These are phyloP conservation scores for Caenorhabditis sp. DNA, from an alignment of 2,888 invertebrate genomes.

Conservation along the genomic window DNA sequence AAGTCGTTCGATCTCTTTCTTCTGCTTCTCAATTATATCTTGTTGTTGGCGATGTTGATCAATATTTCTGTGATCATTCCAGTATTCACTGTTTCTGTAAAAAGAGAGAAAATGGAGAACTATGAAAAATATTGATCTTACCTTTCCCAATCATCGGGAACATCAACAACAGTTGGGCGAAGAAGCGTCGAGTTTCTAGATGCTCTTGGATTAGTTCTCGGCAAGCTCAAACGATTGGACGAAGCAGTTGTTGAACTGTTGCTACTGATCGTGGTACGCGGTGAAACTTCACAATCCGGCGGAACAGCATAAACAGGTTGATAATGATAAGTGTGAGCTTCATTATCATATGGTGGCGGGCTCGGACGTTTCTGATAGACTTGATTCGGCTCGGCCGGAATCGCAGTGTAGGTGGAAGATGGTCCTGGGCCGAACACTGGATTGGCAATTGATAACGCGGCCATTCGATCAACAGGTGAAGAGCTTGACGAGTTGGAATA, in stretches of 20 bases:
- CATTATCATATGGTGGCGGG: conserved; percentile 46
- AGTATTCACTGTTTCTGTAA: conserved; percentile 15
- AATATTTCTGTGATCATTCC: conserved; percentile 15
- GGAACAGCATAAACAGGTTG: conserved; percentile 45
- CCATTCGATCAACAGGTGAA: conserved; percentile 51
- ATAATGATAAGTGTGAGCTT: conserved; percentile 36
- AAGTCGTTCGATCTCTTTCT: conserved; percentile 60
- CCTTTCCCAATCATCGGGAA: conserved; percentile 42
- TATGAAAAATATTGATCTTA: too few species aligned
- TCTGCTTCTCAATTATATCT: conserved; percentile 59
- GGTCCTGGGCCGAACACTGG: conserved; percentile 48
- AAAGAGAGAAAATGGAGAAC: too few species aligned
- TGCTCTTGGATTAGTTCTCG: conserved; percentile 47
- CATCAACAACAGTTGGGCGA: conserved; percentile 49
- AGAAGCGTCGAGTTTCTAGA: conserved; percentile 38
- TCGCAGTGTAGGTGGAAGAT: conserved; percentile 19
- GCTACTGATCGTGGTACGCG: conserved; percentile 11
- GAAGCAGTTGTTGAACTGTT: neutral
- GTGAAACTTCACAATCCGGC: conserved; percentile 46
- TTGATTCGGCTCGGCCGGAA: conserved; percentile 33
- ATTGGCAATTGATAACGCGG: conserved; percentile 51
- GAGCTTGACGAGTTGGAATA: conserved; percentile 56
- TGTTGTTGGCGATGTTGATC: conserved; percentile 26
- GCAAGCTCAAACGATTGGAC: conserved; percentile 28
- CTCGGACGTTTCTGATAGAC: conserved; percentile 40